phyloP scores from a whole-genome alignment of 64 coral and sea anemone genomes.

The Pocillopora damicornis region DNA sequence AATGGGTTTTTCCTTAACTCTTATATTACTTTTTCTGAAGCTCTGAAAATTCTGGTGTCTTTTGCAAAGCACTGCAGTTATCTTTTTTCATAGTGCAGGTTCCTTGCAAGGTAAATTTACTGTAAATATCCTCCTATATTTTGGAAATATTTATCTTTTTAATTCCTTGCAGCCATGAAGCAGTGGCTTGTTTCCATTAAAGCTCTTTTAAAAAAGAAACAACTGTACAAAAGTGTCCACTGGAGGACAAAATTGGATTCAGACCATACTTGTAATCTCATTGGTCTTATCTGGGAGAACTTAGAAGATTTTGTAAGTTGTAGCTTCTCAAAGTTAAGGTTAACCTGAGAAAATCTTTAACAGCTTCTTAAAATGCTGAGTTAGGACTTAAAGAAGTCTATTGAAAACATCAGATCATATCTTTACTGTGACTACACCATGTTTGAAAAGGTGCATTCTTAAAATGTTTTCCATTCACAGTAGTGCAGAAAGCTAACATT shows the following conservation, averaged over 20 bases:
- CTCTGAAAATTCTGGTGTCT: no score
- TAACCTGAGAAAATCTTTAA: no score
- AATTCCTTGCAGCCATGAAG: neutral
- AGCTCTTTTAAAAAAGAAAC: neutral
- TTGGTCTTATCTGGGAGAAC: constrained; percentile 11
- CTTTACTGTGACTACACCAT: neutral
- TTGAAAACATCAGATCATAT: neutral
- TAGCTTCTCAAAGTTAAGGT: no score
- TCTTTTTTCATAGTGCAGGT: no score
- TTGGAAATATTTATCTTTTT: neutral
- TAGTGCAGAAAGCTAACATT: neutral
- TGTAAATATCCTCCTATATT: neutral
- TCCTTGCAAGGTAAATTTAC: neutral
- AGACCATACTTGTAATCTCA: neutral
- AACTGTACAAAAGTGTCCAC: neutral
- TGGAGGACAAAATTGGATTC: constrained; percentile 2
- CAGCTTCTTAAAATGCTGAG: no score
- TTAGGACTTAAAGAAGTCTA: no score
- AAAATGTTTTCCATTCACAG: no score
- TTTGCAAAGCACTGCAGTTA: no score
- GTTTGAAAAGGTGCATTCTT: no score
- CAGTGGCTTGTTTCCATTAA: constrained; percentile 12
- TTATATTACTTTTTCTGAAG: no score
- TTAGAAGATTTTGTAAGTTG: constrained; percentile 4
- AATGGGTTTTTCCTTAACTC: no score